These are phyloP conservation scores for Atractosteus spatula DNA, from an alignment of 2,113 vertebrate genomes.

Conservation along the genomic window DNA sequence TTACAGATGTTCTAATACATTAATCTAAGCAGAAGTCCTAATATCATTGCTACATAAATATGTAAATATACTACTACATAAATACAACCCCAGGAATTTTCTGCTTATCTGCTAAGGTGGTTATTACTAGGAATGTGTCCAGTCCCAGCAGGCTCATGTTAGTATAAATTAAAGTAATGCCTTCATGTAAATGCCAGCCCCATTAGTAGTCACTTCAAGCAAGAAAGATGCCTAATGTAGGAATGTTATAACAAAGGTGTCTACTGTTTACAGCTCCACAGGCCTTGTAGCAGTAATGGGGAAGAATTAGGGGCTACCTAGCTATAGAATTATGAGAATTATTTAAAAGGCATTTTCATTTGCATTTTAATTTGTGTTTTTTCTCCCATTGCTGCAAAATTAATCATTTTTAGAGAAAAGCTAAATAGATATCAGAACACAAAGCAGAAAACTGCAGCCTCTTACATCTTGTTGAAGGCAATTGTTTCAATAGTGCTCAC, in stretches of 20 bases:
- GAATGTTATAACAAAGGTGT: constrained; percentile 33
- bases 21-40: too few relatives aligned
- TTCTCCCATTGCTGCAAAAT: too few relatives aligned
- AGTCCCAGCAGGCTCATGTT: constrained; percentile 31
- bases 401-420: too few relatives aligned
- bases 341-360: too few relatives aligned
- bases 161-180: constrained; percentile 44
- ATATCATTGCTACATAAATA: constrained; percentile 23
- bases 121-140: constrained; percentile 32
- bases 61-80: constrained; percentile 27
- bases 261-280: constrained; percentile 40
- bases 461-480: too few relatives aligned
- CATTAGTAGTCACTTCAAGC: constrained; percentile 32
- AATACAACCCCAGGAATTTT: constrained; percentile 12
- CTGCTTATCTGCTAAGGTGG: constrained; percentile 28
- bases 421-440: too few relatives aligned
- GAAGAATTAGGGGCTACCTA: constrained; percentile 27
- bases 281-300: constrained; percentile 32
- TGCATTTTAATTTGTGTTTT: too few relatives aligned
- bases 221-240: constrained; percentile 31
- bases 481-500: too few relatives aligned
- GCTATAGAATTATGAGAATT: too few relatives aligned
- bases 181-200: constrained; percentile 40
- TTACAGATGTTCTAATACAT: too few relatives aligned
- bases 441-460: too few relatives aligned